Evolutionary conservation across 2,888 invertebrate species (phyloP), one percentile per base, ranked within the genome.

Genomic region (Cephus sareptanus): DNA sequence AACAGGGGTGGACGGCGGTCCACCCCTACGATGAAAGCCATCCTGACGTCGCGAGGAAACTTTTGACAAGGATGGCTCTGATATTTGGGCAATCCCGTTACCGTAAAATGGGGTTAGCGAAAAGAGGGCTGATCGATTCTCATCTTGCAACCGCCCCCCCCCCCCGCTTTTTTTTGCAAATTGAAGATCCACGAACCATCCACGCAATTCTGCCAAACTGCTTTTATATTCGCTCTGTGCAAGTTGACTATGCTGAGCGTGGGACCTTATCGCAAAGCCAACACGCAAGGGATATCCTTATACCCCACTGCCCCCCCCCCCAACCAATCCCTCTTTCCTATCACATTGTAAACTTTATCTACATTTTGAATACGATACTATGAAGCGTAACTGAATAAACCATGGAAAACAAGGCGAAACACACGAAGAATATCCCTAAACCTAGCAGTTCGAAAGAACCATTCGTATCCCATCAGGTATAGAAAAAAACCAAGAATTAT

Each of bases 291-390:
- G 81, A 76, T 75, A 75, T 77, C 33, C 73, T 69, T 31, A 69
- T 11, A n/a, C 30, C 30, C 30, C 30, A 30, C 70, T 70, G 11
- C 6, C 6, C 40, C 0, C 6, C 40, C 0, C 30, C 30, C 30
- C 0, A 1, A 13, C 37, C 74, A 40, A 70, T 69, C 81, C 81
- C 82, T 82, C 84, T 84, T 86, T 80, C 83, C 85, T 87, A 86
- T 86, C 85, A 82, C 83, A 83, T 84, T 86, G 85, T 84, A 86
- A 86, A 83, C 82, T 85, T 85, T 87, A 87, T 87, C 87, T 81
- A 73, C 70, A 33, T 33, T 33, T 30, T 33, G 4, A 70, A 70
- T 70, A 70, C 70, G 70, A 12, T 70, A 70, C 70, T 4, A 4
- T 4, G 30, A 12, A 37, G 37, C 37, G 15, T 37, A 37, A 37